Evolutionary conservation across 2,113 vertebrate species (phyloP).

Genomic region (Ageneiosus marmoratus): DNA sequence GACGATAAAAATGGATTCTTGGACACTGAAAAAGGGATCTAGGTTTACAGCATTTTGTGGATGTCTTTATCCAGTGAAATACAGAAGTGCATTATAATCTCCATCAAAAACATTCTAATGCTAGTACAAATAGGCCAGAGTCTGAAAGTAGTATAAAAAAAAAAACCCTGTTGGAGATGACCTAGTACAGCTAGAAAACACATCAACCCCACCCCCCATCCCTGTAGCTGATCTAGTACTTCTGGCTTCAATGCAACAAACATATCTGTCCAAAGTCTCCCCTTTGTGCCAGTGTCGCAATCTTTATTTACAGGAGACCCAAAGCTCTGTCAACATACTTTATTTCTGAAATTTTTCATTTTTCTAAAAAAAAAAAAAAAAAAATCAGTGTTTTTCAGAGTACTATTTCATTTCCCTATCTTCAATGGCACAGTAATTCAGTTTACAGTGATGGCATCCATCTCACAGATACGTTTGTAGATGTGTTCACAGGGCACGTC

Average conservation of each 20-base stretch:
- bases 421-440: constrained; percentile 26
- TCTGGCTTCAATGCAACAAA: background rate
- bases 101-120: background rate
- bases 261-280: background rate
- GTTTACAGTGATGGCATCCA: constrained; percentile 56
- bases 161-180: background rate
- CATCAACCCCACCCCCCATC: too few species aligned
- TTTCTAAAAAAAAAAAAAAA: background rate
- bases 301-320: background rate
- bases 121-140: background rate
- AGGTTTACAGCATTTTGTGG: background rate
- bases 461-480: constrained; percentile 65
- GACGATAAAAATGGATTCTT: background rate
- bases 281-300: background rate
- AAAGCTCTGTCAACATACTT: background rate
- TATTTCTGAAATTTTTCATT: background rate
- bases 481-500: constrained; percentile 62
- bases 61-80: background rate
- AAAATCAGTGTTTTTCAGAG: background rate
- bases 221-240: background rate
- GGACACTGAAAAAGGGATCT: background rate
- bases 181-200: background rate
- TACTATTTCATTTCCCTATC: background rate
- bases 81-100: too few species aligned
- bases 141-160: background rate